Evolutionary conservation across 2,888 invertebrate genomes (phyloP), one percentile per base, ranked within the genome.

Genomic region (Meteorus colon): DNA sequence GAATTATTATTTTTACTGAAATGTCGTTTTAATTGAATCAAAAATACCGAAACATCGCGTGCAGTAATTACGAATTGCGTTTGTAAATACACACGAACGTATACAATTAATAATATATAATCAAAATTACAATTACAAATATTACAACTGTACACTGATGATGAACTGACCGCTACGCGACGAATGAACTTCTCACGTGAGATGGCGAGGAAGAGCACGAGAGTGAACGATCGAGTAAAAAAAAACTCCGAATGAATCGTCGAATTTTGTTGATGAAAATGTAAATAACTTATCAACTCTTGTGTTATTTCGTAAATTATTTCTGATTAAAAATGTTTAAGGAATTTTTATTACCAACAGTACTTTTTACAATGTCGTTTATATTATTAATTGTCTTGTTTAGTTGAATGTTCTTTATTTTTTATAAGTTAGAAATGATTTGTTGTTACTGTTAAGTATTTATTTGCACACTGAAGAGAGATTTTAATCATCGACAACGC

Each of bases 401-500:
- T n/a, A 10, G 6, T 65, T 6, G n/a, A 63, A 34, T 65, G 16
- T 19, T n/a, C 37, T 19, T 63, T 67, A 59, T 41, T 67, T 29
- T 63, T 19, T 29, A 60, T 74, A 55, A 19, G 59, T 37, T 34
- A 10, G 4, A 34, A 51, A 5, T 62, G n/a, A 31, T 27, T 62
- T 16, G 27, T 14, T 27, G 12, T 62, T 14, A 62, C 5, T 24
- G 27, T 24, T 59, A 27, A 27, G 41, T 59, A 24, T 48, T 19
- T 65, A 29, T n/a, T 62, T 41, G 73, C 31, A 24, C 48, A 76
- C 66, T 24, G 55, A 6, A 55, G 75, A 82, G 69, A 79, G 80
- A 79, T 79, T 41, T 8, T 41, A 41, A 2, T 81, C 83, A 85
- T 83, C 86, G 84, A 88, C 88, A 86, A 88, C 87, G 86, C 87